Percentiles rank a stretch among this genome's conserved stretches.
Conservation (phyloP, 1,140 invertebrate species). For the Anthonomus grandis region DNA sequence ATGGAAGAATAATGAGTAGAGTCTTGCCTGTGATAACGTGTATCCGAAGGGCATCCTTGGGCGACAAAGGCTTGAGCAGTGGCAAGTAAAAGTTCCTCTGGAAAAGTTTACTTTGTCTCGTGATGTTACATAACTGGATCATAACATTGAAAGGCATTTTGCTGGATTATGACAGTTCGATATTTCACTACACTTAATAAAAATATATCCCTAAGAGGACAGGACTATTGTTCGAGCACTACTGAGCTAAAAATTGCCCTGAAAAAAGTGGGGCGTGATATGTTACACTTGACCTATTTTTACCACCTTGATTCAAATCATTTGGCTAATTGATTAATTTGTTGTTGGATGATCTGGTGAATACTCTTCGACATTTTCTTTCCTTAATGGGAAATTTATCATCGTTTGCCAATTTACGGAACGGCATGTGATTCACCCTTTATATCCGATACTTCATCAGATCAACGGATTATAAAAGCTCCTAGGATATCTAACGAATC, state of each 20-base stretch:
- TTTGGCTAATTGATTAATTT: conserved; percentile 12
- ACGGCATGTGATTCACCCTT: too few species aligned
- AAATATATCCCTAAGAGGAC: conserved; percentile 26
- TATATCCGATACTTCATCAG: too few species aligned
- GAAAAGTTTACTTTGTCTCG: conserved; percentile 71
- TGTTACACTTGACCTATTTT: conserved; percentile 21
- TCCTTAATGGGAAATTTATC: too few species aligned
- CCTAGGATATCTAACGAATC: too few species aligned
- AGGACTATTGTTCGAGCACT: conserved; percentile 21
- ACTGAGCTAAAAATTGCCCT: conserved; percentile 26
- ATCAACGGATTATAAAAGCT: too few species aligned
- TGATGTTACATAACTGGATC: conserved; percentile 75
- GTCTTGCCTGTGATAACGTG: conserved; percentile 42
- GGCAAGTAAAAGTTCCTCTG: conserved; percentile 82
- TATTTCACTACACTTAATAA: conserved; percentile 4
- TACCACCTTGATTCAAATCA: conserved; percentile 2
- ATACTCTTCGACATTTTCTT: conserved; percentile 7
- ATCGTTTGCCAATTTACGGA: too few species aligned
- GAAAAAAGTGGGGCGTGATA: conserved; percentile 23
- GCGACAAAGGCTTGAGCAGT: conserved; percentile 73
- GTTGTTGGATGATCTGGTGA: conserved; percentile 6
- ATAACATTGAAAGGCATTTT: conserved; percentile 47
- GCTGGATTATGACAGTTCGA: conserved; percentile 16
- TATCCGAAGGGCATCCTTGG: conserved; percentile 68
- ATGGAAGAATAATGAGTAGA: neutral